These are phyloP conservation scores for Molanna angustata DNA, from an alignment of 2,888 invertebrate species.

Conservation along the genomic window DNA sequence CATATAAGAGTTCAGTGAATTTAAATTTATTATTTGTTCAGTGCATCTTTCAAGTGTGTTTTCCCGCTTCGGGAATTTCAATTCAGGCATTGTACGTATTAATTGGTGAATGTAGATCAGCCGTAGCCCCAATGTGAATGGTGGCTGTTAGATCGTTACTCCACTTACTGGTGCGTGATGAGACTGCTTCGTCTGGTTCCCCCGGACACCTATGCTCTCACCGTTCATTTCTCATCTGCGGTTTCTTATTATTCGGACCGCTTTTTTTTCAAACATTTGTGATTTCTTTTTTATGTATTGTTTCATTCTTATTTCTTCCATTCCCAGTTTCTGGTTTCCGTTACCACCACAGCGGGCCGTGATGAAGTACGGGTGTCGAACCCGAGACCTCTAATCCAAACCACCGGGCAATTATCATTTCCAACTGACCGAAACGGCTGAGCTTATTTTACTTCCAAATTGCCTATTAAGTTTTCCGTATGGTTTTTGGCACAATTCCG, in stretches of 20 bases:
- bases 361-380: slow-evolving; percentile 19
- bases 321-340: slow-evolving; percentile 17
- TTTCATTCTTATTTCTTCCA: not conserved
- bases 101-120: no score
- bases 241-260: slow-evolving; percentile 23
- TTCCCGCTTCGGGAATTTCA: no score
- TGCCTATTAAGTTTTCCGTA: slow-evolving; percentile 15
- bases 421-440: slow-evolving; percentile 23
- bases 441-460: slow-evolving; percentile 20
- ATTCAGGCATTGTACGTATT: no score
- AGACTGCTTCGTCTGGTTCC: slow-evolving; percentile 3
- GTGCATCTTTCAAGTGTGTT: no score
- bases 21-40: no score
- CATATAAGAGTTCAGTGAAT: no score
- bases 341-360: slow-evolving; percentile 16
- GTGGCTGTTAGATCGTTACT: slow-evolving; percentile 19
- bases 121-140: no score
- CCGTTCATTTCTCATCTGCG: slow-evolving; percentile 24
- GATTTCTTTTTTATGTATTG: slow-evolving; percentile 17
- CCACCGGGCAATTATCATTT: slow-evolving; percentile 25
- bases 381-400: slow-evolving; percentile 20
- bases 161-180: slow-evolving; percentile 23
- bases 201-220: slow-evolving; percentile 7
- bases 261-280: slow-evolving; percentile 22
- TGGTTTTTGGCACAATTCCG: slow-evolving; percentile 24